Evolutionary conservation across 2,113 vertebrate species (phyloP).

Genomic region (Eretmochelys imbricata): DNA sequence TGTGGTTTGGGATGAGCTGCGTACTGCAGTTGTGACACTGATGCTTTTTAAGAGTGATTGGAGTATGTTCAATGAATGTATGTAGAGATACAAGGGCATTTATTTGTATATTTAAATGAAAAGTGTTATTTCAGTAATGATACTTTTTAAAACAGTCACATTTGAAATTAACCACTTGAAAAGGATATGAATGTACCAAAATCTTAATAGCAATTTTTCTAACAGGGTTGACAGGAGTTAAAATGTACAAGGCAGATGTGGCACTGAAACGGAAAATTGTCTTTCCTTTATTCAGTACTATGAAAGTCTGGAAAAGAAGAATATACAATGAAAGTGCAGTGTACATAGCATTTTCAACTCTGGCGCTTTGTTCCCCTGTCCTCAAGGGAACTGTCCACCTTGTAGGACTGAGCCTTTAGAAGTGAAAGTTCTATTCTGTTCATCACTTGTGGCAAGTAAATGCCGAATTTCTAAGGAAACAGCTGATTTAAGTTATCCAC

Average conservation of each 20-base stretch:
- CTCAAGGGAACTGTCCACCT: background rate
- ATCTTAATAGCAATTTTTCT: slow-evolving; percentile 96
- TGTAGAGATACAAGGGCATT: background rate
- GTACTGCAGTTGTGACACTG: slow-evolving; percentile 1
- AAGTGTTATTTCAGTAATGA: slow-evolving; percentile 4
- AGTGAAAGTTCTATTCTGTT: background rate
- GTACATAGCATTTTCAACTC: background rate
- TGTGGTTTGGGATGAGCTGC: background rate
- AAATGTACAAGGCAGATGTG: slow-evolving; percentile 94
- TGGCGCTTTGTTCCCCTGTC: background rate
- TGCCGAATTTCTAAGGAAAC: background rate
- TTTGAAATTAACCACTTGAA: slow-evolving; percentile 55
- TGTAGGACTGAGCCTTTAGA: background rate
- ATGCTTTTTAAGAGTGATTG: background rate
- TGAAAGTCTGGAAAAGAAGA: slow-evolving; percentile 91
- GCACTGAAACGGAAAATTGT: slow-evolving; percentile 96
- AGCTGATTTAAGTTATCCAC: background rate
- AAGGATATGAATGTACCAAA: slow-evolving; percentile 99
- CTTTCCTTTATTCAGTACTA: slow-evolving; percentile 97
- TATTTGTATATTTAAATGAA: background rate
- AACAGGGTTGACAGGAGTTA: slow-evolving; percentile 94
- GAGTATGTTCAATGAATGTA: background rate
- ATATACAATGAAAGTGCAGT: slow-evolving; percentile 38
- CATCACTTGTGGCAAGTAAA: background rate
- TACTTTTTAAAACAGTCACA: background rate